Conservation (phyloP, 2,888 invertebrate species). For the Acheta domesticus region DNA sequence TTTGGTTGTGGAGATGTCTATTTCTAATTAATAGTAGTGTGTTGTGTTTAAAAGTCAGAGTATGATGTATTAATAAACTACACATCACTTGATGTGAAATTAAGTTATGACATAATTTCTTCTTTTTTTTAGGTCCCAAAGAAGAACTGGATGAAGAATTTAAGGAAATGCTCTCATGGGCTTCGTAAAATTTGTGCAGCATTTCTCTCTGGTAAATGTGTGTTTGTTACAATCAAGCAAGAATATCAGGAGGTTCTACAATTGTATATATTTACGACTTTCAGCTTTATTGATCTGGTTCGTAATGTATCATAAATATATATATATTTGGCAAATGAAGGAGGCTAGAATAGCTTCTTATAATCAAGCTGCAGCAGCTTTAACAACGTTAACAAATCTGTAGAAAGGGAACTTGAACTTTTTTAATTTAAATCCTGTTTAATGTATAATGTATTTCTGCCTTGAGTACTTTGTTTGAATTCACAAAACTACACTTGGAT, state of each 20-base stretch:
- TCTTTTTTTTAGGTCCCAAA: slow-evolving; percentile 40
- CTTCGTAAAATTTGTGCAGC: slow-evolving; percentile 56
- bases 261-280: slow-evolving; percentile 22
- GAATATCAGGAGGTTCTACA: neutral
- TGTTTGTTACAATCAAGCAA: neutral
- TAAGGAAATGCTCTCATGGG: slow-evolving; percentile 72
- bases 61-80: too few relatives aligned
- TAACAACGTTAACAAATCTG: neutral
- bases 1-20: too few relatives aligned
- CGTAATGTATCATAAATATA: neutral
- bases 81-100: too few relatives aligned
- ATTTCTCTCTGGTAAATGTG: neutral
- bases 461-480: neutral
- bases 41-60: too few relatives aligned
- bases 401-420: neutral
- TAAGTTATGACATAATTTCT: neutral
- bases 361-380: neutral
- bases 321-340: neutral
- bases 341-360: neutral
- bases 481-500: neutral
- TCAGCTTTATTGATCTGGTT: neutral
- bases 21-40: too few relatives aligned
- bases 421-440: neutral
- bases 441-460: neutral
- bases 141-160: slow-evolving; percentile 69